Evolutionary conservation across 92 coral and sea anemone species (phyloP), one percentile per base, ranked within the genome.

Genomic region (Nematostella vectensis): DNA sequence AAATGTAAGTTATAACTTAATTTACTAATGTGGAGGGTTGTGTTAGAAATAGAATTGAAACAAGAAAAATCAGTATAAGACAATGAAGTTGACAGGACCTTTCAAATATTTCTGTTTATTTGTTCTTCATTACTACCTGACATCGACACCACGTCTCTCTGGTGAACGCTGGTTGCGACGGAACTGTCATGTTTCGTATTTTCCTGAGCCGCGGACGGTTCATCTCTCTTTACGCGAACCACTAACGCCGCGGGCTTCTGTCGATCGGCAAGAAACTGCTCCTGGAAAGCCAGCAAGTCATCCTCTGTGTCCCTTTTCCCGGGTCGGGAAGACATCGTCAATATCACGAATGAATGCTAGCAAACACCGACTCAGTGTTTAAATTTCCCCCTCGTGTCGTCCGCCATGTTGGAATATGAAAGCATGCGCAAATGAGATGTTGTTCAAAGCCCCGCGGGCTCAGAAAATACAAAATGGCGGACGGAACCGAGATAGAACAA

Each of bases 111-210:
- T 8, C 51, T 17, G 18, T 11, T 1, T 16, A 10, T 25, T 28
- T 10, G 36, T n/a, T 24, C 11, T 25, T 11, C 3, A 19, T 11
- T 11, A 66, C 27, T 27, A 91, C 99, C 96, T 48, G 86, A 79
- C 38, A 93, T 60, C 31, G 68, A 62, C 15, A 93, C 96, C 11
- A 93, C 80, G 67, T 93, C 99, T 48, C 99, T 76, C 53, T 78
- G 74, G 2, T 55, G 15, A 33, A 6, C 40, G 68, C 28, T 13
- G 27, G 13, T 1, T 36, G 66, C 36, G 77, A 63, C n/a, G 57
- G 67, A 13, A 47, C 66, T 0, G 61, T 18, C 36, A 22, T 9
- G 19, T 28, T 15, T 40, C 65, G 9, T 15, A 33, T 33, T 6
- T 33, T 15, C 8, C 40, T 33, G 8, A 33, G 8, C 40, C 40